Conservation (phyloP, 2,888 invertebrate species). For the Noctua fimbriata region DNA sequence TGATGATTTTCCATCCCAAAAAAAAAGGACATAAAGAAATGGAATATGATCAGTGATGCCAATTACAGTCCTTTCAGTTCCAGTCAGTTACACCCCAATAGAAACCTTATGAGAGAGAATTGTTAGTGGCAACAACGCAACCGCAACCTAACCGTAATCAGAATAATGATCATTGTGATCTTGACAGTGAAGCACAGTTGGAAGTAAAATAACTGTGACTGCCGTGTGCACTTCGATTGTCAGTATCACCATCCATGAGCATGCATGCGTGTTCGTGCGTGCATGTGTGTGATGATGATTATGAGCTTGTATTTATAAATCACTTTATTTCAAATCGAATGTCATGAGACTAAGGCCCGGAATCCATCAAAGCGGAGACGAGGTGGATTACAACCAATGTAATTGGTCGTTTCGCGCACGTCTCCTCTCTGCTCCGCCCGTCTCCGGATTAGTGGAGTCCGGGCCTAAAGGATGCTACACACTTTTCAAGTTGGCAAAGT, state of each 20-base stretch:
- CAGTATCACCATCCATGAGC: neutral
- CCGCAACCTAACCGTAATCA: neutral
- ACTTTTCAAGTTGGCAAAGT: neutral
- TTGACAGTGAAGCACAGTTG: neutral
- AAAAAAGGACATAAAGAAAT: constrained; percentile 2
- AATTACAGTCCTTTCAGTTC: neutral
- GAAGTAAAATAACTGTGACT: neutral
- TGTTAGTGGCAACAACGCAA: neutral
- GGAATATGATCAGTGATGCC: constrained; percentile 22
- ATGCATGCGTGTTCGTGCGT: no score
- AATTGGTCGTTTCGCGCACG: no score
- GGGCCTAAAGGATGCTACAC: neutral
- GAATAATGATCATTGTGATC: neutral
- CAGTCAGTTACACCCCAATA: neutral
- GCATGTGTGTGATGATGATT: no score
- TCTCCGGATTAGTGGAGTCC: neutral
- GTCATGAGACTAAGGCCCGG: neutral
- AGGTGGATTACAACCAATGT: neutral
- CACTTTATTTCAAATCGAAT: neutral
- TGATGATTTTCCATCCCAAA: no score
- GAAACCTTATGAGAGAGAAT: neutral
- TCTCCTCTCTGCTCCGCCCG: no score
- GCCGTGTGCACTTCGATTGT: neutral
- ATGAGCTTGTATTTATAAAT: neutral
- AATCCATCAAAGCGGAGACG: neutral